Conservation (phyloP, 2,113 vertebrate genomes). For the Sclerurus mexicanus region DNA sequence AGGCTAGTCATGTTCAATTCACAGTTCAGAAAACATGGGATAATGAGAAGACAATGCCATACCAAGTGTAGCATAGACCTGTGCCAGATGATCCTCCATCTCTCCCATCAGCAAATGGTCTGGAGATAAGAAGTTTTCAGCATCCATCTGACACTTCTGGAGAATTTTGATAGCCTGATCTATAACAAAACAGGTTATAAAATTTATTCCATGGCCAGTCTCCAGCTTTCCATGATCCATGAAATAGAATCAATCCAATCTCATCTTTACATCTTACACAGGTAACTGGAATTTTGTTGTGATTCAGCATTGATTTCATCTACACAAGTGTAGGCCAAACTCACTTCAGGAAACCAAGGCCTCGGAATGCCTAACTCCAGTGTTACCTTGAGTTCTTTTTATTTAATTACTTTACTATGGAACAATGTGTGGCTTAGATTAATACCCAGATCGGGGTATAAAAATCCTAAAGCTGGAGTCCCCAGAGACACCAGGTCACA, state of each 20-base stretch:
- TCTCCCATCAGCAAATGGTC: slow-evolving; percentile 82
- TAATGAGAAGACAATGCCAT: not conserved
- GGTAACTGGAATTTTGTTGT: not conserved
- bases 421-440: not conserved
- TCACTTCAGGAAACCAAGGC: not conserved
- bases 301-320: not conserved
- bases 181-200: slow-evolving; percentile 36
- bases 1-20: not conserved
- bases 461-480: not conserved
- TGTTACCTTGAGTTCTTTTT: not conserved
- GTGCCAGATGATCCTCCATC: slow-evolving; percentile 83
- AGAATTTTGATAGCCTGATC: slow-evolving; percentile 77
- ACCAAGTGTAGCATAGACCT: slow-evolving; percentile 84
- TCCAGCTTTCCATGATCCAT: not conserved
- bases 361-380: not conserved
- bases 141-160: slow-evolving; percentile 58
- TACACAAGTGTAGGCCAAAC: fast-evolving
- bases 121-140: slow-evolving; percentile 75
- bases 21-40: not conserved
- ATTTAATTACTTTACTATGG: not conserved
- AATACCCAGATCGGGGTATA: not conserved
- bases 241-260: not conserved
- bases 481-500: not conserved
- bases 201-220: not conserved
- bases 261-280: not conserved